These are phyloP conservation scores for Siderastrea siderea DNA, from an alignment of 92 coral and sea anemone genomes.

Conservation along the genomic window DNA sequence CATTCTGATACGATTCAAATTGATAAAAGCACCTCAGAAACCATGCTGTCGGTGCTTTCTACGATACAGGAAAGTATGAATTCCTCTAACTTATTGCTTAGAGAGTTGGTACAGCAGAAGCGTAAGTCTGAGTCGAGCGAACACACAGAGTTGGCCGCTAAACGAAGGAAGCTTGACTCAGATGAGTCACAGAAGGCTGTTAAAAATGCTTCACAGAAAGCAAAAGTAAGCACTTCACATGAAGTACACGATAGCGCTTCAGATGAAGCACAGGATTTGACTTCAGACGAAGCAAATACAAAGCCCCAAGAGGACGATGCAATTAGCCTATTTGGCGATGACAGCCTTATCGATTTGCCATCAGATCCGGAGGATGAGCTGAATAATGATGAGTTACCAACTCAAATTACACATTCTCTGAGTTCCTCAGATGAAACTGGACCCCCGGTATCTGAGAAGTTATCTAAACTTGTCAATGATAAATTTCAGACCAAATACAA, in stretches of 20 bases:
- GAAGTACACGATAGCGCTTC: slow-evolving; percentile 15
- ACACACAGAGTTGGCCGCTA: too few relatives aligned
- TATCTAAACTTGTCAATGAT: slow-evolving; percentile 36
- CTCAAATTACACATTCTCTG: slow-evolving; percentile 21
- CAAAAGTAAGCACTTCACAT: slow-evolving; percentile 11
- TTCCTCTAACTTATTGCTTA: too few relatives aligned
- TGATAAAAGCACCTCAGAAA: too few relatives aligned
- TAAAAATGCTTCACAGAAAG: slow-evolving; percentile 57
- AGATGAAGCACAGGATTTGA: not conserved
- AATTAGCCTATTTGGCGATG: slow-evolving; percentile 22
- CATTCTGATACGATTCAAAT: too few relatives aligned
- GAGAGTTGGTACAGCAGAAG: too few relatives aligned
- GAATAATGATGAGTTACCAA: slow-evolving; percentile 30
- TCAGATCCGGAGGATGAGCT: too few relatives aligned
- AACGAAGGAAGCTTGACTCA: too few relatives aligned
- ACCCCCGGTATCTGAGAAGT: slow-evolving; percentile 11
- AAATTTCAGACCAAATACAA: slow-evolving; percentile 34
- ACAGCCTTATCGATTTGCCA: not conserved
- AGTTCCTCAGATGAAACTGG: slow-evolving; percentile 33
- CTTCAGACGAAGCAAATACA: slow-evolving; percentile 28
- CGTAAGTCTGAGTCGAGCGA: too few relatives aligned
- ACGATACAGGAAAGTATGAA: too few relatives aligned
- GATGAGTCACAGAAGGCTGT: too few relatives aligned
- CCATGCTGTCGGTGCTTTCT: too few relatives aligned
- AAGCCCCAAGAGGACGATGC: slow-evolving; percentile 23